phyloP scores from a whole-genome alignment of 2,797 vertebrate species.

The Crax fasciolata region DNA sequence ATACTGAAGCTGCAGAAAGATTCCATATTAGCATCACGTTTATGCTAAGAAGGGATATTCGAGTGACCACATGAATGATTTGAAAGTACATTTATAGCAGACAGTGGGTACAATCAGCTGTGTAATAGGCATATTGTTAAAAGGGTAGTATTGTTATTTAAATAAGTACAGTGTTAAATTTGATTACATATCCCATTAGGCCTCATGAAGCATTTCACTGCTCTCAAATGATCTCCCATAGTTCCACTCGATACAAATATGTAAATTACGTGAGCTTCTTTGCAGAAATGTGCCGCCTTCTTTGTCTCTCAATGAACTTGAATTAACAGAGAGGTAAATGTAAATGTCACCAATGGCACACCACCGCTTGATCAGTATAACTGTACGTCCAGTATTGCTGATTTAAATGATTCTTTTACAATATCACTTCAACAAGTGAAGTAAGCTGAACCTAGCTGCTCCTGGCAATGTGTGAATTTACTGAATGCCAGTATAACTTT shows the following conservation, averaged over 20 bases:
- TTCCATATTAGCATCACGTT: conserved; percentile 34
- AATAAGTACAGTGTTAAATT: conserved; percentile 77
- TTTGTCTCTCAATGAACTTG: conserved; percentile 1
- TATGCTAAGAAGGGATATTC: conserved; percentile 57
- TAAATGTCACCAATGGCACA: not conserved
- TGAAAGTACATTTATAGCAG: conserved; percentile 78
- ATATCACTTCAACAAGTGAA: not conserved
- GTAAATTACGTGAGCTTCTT: conserved; percentile 50
- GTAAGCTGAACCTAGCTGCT: not conserved
- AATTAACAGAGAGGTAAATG: not conserved
- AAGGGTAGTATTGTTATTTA: conserved; percentile 72
- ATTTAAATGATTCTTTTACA: not conserved
- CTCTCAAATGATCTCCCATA: conserved; percentile 68
- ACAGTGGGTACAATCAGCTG: conserved; percentile 72
- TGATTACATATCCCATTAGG: conserved; percentile 64
- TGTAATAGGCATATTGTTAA: conserved; percentile 75
- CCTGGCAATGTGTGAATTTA: not conserved
- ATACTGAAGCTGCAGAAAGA: conserved; percentile 1
- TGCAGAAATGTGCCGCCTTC: conserved; percentile 43
- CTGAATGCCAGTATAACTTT: not conserved
- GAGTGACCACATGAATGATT: conserved; percentile 67
- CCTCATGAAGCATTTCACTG: conserved; percentile 71
- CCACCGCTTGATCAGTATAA: not conserved
- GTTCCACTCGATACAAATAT: conserved; percentile 49
- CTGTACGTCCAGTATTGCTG: not conserved